Evolutionary conservation across 2,888 invertebrate species (phyloP), one percentile per base, ranked within the genome.

Genomic region (Drosophila antonietae): DNA sequence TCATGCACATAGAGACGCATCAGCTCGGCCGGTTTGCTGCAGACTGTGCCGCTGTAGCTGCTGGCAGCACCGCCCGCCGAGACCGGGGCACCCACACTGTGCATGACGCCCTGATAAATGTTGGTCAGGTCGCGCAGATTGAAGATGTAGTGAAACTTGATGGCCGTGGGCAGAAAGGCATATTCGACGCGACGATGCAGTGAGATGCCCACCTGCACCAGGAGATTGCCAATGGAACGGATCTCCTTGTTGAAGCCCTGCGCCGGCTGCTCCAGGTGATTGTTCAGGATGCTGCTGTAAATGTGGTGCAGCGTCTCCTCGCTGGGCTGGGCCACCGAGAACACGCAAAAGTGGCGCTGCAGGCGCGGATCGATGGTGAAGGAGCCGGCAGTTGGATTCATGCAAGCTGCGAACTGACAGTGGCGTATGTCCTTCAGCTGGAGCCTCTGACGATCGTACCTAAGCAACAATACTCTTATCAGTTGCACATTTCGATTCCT

Each of bases 371-470:
- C 97, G 70, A 99, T 98, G 35, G 97, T 97, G 91, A 98, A 98
- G 62, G 97, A 97, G n/a, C 99, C 99, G 18, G 98, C 97, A 0
- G 98, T 98, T 0, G 98, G 99, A 93, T 98, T 98, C 98, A 99
- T 98, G 92, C 97, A 97, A 8, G 98, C 96, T 31, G 98, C 96
- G 92, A 98, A 98, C 94, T 98, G 98, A 60, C 98, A 97, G 91
- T 98, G 97, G 73, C 97, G 96, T 82, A 99, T 97, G 69, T 98
- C 98, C 92, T 98, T 98, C 33, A 98, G 61, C 41, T 88, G 94
- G 58, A 98, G 93, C 90, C 98, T 98, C 68, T 95, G 94, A 67
- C 98, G 94, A 91, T 98, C 98, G 83, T 93, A 91, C 91, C 91
- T 91, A 10, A 18, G 8, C 10, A n/a, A 43, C 5, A 37, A n/a